Evolutionary conservation across 1,140 invertebrate species (phyloP), one percentile per base, ranked within the genome.

Genomic region (Bombus vancouverensis): DNA sequence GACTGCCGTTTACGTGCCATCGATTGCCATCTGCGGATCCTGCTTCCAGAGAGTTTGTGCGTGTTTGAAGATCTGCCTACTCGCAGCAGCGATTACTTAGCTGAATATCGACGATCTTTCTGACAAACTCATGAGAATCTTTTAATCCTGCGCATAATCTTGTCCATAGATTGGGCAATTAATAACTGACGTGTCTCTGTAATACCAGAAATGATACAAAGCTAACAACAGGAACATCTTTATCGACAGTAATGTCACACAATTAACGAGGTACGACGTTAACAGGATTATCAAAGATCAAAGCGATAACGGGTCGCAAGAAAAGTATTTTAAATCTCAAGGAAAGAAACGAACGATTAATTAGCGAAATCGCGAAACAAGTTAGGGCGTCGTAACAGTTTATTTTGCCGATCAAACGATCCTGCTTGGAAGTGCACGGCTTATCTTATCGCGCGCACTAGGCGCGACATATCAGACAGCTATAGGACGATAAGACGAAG

Each of bases 401-500:
- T 34, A 25, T 25, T 68, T 70, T 44, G 28, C 28, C 5, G 72
- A 28, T 37, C 5, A 44, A 37, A 83, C 12, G 37, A 71, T 78
- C 37, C 39, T 70, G 13, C 47, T 10, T 39, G 15, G 0, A 73
- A 37, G 22, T 8, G 42, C 32, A 25, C 25, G 47, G 22, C 53
- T 62, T 66, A 47, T 84, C 39, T 84, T 47, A 81, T 72, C 83
- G 39, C 59, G 59, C n/a, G 47, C 47, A 47, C 47, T 34, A 28
- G 62, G 47, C 59, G 59, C 59, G 59, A 68, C 77, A 70, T 53
- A 72, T 25, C n/a, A 34, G 1, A 66, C 72, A 82, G 66, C 79
- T 81, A 70, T 34, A 81, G 53, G 68, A 42, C 42, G 83, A 88
- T 75, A 81, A 87, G 75, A 53, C 34, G 82, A 22, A 22, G 59